Percentiles rank a stretch among this genome's conserved stretches.
These are phyloP conservation scores for Homarus americanus DNA, from an alignment of 1,140 invertebrate genomes.

Conservation along the genomic window DNA sequence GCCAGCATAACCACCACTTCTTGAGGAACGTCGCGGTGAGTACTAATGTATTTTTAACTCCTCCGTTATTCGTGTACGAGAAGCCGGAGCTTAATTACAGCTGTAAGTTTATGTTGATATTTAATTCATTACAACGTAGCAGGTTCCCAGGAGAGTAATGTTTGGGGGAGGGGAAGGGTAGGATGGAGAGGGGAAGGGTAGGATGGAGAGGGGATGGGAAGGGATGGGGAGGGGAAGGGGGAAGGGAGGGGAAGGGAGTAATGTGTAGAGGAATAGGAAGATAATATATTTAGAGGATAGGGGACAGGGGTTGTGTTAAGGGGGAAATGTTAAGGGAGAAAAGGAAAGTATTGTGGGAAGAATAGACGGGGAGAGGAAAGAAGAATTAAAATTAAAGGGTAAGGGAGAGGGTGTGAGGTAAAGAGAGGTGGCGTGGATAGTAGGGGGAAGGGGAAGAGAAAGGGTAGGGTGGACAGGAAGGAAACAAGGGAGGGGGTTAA, in stretches of 20 bases:
- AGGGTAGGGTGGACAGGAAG: background rate
- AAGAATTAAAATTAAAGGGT: background rate
- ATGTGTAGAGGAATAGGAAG: too few relatives aligned
- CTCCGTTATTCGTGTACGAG: background rate
- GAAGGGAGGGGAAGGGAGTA: too few relatives aligned
- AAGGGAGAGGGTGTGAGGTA: background rate
- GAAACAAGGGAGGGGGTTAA: background rate
- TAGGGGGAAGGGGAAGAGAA: background rate
- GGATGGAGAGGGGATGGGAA: background rate
- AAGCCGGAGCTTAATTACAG: conserved; percentile 15
- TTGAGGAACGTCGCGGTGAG: background rate
- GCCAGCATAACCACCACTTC: background rate
- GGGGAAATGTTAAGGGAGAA: too few relatives aligned
- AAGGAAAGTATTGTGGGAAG: too few relatives aligned
- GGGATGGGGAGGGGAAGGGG: background rate
- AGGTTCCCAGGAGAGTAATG: background rate
- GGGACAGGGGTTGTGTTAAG: too few relatives aligned
- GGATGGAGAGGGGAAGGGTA: background rate
- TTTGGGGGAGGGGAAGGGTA: background rate
- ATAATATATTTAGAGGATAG: too few relatives aligned
- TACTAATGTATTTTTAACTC: conserved; percentile 2
- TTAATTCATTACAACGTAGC: conserved; percentile 31
- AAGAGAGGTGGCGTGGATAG: background rate
- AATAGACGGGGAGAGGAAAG: background rate
- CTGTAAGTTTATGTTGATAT: conserved; percentile 12